Conservation (phyloP, 2,888 invertebrate genomes). For the Lasiommata megera region DNA sequence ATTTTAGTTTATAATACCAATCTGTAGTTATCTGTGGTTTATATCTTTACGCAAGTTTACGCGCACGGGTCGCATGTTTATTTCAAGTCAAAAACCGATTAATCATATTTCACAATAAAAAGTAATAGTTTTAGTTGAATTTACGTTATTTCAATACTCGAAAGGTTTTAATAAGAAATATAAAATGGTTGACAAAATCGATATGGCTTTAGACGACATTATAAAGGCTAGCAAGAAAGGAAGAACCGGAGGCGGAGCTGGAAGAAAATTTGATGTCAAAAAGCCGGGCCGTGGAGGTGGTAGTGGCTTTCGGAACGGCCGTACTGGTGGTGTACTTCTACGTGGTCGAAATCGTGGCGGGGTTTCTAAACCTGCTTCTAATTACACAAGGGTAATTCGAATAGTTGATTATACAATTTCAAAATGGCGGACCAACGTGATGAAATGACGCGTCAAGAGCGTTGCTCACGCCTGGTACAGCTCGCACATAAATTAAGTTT, state of each 20-base stretch:
- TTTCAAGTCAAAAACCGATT: neutral
- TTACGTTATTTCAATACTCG: neutral
- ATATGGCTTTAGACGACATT: conserved; percentile 98
- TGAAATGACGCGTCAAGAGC: conserved; percentile 59
- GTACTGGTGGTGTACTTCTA: conserved; percentile 77
- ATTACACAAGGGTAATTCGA: conserved; percentile 85
- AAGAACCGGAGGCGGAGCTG: conserved; percentile 82
- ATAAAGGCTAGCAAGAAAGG: conserved; percentile 92
- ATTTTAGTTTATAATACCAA: no score
- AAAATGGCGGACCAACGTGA: conserved; percentile 69
- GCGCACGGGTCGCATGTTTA: neutral
- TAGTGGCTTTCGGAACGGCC: conserved; percentile 73
- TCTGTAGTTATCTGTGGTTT: neutral
- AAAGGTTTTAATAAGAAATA: conserved; percentile 14
- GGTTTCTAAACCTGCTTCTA: conserved; percentile 83
- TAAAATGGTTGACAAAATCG: conserved; percentile 96
- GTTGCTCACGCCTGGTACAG: conserved; percentile 22
- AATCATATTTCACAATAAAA: neutral
- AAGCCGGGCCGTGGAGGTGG: conserved; percentile 71
- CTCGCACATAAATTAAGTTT: conserved; percentile 6
- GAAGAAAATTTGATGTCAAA: conserved; percentile 68
- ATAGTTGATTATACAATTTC: conserved; percentile 50
- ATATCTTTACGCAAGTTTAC: neutral
- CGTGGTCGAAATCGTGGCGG: conserved; percentile 88
- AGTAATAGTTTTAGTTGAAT: neutral